Evolutionary conservation across 1,140 invertebrate genomes (phyloP), one percentile per base, ranked within the genome.

Genomic region (Pachypeltis micranthus): DNA sequence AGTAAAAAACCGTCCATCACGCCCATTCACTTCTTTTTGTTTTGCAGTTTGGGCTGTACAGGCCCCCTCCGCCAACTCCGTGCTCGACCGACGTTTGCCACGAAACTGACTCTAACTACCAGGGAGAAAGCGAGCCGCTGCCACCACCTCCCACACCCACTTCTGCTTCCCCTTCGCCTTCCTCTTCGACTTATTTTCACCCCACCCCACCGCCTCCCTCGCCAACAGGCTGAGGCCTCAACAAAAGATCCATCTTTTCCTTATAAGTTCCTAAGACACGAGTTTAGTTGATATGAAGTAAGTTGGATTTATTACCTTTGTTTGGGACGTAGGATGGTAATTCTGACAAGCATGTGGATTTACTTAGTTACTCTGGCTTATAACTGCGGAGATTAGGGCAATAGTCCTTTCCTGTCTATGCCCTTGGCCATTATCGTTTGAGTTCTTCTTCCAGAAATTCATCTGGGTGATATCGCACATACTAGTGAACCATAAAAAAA

Each of bases 61-160:
- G 86, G 66, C 90, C 90, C 1, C 93, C 93, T 19, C 92, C 91
- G 1, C 92, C 92, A 2, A 96, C 93, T 4, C 93, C 93, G 0
- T 95, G 91, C 73, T 91, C 90, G 67, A 96, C 93, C 1, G 93
- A 96, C 72, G 88, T 94, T 12, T 93, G 88, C 73, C 90, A 93
- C 70, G 91, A 94, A 69, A 89, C 86, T 1, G 89, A 92, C 70
- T 84, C 80, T 51, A 83, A 85, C 70, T 85, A 85, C 69, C 79
- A 75, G 12, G 80, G 83, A 62, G 84, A 84, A 67, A 83, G 81
- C 65, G 85, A 87, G 63, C 84, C 87, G 1, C 85, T 84, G 70
- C 85, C 88, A 12, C 91, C 91, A 19, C 90, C 91, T 7, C 91
- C 91, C 4, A 90, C 90, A 0, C 89, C 90, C 21, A 75, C 85